Conservation (phyloP, 2,113 vertebrate genomes). For the Regulus satrapa region DNA sequence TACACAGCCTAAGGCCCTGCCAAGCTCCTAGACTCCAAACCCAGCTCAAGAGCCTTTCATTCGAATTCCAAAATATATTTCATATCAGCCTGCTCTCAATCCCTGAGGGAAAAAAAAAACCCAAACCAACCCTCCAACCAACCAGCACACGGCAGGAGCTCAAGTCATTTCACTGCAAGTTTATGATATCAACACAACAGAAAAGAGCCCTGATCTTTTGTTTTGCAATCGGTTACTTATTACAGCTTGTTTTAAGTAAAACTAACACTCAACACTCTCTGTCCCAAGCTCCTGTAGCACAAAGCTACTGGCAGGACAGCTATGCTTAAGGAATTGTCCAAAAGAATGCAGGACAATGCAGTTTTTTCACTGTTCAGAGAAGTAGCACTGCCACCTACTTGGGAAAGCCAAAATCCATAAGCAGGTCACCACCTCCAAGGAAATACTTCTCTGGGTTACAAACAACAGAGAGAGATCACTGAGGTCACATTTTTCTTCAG, state of each 20-base stretch:
- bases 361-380: background rate
- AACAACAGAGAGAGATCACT: background rate
- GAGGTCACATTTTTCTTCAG: background rate
- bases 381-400: background rate
- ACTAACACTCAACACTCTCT: background rate
- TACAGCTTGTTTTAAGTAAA: background rate
- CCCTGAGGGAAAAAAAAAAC: background rate
- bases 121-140: background rate
- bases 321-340: background rate
- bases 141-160: background rate
- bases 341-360: background rate
- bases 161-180: background rate
- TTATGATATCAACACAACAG: background rate
- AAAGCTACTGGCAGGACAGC: background rate
- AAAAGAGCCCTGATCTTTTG: background rate
- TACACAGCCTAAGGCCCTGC: background rate
- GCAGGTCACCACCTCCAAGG: background rate
- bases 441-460: background rate
- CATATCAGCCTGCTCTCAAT: background rate
- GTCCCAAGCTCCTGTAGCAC: background rate
- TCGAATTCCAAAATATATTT: background rate
- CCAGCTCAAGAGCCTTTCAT: background rate
- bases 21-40: background rate
- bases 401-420: background rate
- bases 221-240: background rate